Base-by-base conservation (phyloP, 2,888 invertebrate genomes). In the Torymus tubicola region DNA sequence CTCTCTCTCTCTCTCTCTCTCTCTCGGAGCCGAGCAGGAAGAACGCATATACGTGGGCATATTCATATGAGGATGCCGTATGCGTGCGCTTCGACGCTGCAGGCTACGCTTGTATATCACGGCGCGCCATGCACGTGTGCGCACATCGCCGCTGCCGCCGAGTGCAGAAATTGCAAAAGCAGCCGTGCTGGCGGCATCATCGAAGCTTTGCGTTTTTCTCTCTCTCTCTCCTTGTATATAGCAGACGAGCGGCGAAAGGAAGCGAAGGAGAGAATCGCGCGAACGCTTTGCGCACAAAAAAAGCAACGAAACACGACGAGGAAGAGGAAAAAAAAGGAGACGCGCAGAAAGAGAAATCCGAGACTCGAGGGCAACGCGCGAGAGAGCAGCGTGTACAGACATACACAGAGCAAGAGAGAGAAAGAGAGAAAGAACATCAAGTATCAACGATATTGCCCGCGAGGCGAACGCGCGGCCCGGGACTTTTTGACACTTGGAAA, bases 381-480 rank as follows among this genome's bases (percentile, higher is more conserved):
- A 18, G 78, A 63, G 61, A 75, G 24, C 42, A 42, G 42, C 42
- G 42, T 8, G 42, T 42, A 42, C 42, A 42, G 42, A 42, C 42
- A 8, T 2, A 21, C 21, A 21, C 8, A 8, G 42, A 5, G 42
- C 5, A 8, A 42, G 42, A 42, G 31, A 3, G 31, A 31, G 42
- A 42, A 8, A 42, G 8, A 4, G 60, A 18, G 78, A 63, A 61
- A 75, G 24, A 87, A 89, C 89, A 89, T 89, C 88, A 88, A 89
- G 86, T 88, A 89, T 88, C 89, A 88, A 89, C 88, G 88, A 89
- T 89, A 89, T 89, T 89, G 88, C 88, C 85, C 83, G 82, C 79
- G 60, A 75, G 82, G 84, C 42, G 42, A 84, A 84, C 85, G 24
- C 83, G 81, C 76, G 83, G 80, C 84, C 83, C 77, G 83, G 64